Percentiles rank a stretch among this genome's conserved stretches.
Conservation (phyloP, 2,113 vertebrate genomes). For the Probosciger aterrimus region DNA sequence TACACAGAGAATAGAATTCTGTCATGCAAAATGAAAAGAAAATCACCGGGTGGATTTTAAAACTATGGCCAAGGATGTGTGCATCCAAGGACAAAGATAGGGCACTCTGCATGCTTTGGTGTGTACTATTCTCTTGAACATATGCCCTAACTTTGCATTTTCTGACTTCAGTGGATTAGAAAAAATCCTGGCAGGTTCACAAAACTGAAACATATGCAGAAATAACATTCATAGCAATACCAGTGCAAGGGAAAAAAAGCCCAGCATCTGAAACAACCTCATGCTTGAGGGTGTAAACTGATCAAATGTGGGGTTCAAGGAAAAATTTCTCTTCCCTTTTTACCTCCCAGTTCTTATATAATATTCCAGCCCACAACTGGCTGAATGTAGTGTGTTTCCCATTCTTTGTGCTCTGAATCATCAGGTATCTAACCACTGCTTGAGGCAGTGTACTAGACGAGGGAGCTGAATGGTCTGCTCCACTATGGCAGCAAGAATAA, state of each 20-base stretch:
- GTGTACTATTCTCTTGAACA: neutral
- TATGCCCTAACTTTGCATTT: constrained; percentile 24
- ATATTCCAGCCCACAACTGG: constrained; percentile 23
- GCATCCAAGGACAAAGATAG: neutral
- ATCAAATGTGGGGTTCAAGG: neutral
- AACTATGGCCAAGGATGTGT: neutral
- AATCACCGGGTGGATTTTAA: neutral
- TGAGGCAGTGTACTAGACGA: constrained; percentile 14
- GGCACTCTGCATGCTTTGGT: neutral
- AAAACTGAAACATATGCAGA: constrained; percentile 31
- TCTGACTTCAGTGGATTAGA: neutral
- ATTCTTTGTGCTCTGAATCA: constrained; percentile 37
- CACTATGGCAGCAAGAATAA: neutral
- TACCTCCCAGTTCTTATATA: neutral
- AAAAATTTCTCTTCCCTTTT: neutral
- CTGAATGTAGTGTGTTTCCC: constrained; percentile 51
- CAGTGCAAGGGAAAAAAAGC: neutral
- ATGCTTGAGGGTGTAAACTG: neutral
- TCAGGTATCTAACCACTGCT: constrained; percentile 35
- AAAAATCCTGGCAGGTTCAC: neutral
- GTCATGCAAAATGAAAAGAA: neutral
- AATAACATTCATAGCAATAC: constrained; percentile 39
- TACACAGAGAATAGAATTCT: neutral
- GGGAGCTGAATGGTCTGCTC: neutral
- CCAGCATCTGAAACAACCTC: neutral